A percentile compares a stretch with the other conserved stretches of the same genome.
These are phyloP conservation scores for Lagorchestes hirsutus DNA, from an alignment of 2,797 vertebrate species.

Conservation along the genomic window DNA sequence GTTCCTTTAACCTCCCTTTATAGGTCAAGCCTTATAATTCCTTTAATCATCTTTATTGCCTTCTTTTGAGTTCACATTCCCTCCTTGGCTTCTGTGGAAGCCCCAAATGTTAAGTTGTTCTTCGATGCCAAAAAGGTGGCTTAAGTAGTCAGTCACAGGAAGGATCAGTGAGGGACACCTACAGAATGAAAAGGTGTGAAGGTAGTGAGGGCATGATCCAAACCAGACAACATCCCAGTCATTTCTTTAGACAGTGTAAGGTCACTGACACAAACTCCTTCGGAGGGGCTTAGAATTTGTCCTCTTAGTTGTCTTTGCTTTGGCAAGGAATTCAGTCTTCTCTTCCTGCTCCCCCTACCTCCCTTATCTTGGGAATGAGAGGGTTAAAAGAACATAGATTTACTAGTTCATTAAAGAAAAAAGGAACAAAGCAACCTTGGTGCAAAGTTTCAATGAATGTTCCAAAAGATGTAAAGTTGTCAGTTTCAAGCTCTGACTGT, in stretches of 20 bases:
- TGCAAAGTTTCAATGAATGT: background rate
- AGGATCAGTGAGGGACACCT: background rate
- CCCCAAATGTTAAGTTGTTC: background rate
- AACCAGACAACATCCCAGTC: background rate
- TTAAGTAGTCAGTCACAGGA: background rate
- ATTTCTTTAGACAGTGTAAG: background rate
- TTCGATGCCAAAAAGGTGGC: slow-evolving; percentile 17
- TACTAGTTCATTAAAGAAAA: background rate
- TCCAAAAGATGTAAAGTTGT: background rate
- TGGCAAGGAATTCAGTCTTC: background rate
- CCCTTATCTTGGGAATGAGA: background rate
- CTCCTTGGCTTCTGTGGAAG: slow-evolving; percentile 47
- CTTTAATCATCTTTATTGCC: slow-evolving; percentile 78
- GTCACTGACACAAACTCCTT: background rate
- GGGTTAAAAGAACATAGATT: background rate
- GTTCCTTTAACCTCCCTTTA: slow-evolving; percentile 66
- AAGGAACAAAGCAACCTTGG: background rate
- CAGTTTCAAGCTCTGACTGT: background rate
- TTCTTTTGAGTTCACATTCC: slow-evolving; percentile 58
- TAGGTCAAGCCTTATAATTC: slow-evolving; percentile 72
- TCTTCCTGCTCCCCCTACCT: background rate
- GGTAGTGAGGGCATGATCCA: background rate
- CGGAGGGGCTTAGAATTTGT: background rate
- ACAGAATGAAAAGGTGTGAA: background rate
- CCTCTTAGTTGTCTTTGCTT: background rate